Base-by-base conservation (phyloP, 2,888 invertebrate genomes). In the Hecatera dysodea region DNA sequence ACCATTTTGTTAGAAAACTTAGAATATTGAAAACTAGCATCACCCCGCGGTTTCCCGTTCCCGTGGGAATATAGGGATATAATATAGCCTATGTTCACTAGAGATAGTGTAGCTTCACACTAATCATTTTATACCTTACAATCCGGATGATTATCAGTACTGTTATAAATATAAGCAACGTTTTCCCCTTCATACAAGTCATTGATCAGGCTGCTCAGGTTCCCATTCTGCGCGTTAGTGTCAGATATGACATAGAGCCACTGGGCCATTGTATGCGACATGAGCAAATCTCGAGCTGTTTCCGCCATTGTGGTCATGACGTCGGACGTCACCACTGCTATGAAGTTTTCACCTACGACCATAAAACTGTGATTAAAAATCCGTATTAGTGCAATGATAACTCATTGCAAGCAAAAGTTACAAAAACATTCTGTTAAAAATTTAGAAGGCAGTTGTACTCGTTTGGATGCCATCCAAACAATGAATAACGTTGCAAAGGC, bases 241-340 rank as follows among this genome's bases (percentile, higher is more conserved):
- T 98, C 97, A 0, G 97, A 96, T 63, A 98, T 94, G 48, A 98
- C 95, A 88, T 98, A 98, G n/a, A 98, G 90, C 98, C 98, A 98
- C 88, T 98, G 98, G 77, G 97, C 98, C 83, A 95, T 96, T 0
- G 98, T 97, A 85, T 97, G 96, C 0, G 97, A 97, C 96, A 98
- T 96, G 48, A 95, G 93, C 62, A 97, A 91, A 0, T 96, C 94
- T 56, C 97, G 97, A 0, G 98, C 98, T 5, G 97, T 96, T 86
- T 97, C 97, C 87, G 98, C 97, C 80, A 98, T 96, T 0, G 96
- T 96, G 19, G 97, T 95, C 88, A 97, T 96, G 60, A 97, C 95
- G 29, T 97, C 96, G 22, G 96, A 93, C 8, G 96, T 96, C n/a
- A 97, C 97, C 73, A 97, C 96, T 7, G 97, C 97, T 85, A 97